Base-by-base conservation (phyloP, 2,888 invertebrate species). In the Acronicta aceris region DNA sequence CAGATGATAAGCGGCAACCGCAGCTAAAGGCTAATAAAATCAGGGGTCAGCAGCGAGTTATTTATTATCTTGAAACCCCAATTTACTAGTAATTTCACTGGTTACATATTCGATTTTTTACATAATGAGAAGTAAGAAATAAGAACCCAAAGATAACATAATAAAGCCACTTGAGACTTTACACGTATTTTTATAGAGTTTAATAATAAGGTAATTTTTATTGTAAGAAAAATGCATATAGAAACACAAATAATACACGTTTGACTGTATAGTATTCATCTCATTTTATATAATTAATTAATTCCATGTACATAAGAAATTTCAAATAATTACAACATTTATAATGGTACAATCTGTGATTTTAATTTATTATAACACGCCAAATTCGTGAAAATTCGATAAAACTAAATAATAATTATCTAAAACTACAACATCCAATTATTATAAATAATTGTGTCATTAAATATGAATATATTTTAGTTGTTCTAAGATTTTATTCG, bases 251-350 rank as follows among this genome's bases (percentile, higher is more conserved):
- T 47, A 46, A 65, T 46, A 33, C 4, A 48, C 47, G 27, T 41
- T 70, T 69, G 71, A 76, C 65, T 70, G 71, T 82, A 69, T 76
- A 74, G n/a, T 76, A 74, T 77, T 76, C 79, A 82, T 85, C 81
- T 82, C 80, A 78, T 82, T 81, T 82, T 78, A 72, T 81, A 74
- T 61, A 75, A 76, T 80, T 72, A n/a, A 79, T 75, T 80, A 79
- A 81, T 78, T 76, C 58, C 68, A 69, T 78, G 79, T 81, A 81
- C 74, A 80, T 72, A 78, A 62, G 71, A 76, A 71, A 70, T 75
- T 72, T 67, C 65, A 78, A 82, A 81, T 82, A 71, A 84, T 79
- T 72, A 76, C 74, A 71, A 77, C 77, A 77, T 75, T 71, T 60
- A 73, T 70, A 68, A 65, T 76, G 60, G 55, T 67, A 60, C 64